phyloP scores from a whole-genome alignment of 2,888 invertebrate genomes.

The Cephalotes varians region DNA sequence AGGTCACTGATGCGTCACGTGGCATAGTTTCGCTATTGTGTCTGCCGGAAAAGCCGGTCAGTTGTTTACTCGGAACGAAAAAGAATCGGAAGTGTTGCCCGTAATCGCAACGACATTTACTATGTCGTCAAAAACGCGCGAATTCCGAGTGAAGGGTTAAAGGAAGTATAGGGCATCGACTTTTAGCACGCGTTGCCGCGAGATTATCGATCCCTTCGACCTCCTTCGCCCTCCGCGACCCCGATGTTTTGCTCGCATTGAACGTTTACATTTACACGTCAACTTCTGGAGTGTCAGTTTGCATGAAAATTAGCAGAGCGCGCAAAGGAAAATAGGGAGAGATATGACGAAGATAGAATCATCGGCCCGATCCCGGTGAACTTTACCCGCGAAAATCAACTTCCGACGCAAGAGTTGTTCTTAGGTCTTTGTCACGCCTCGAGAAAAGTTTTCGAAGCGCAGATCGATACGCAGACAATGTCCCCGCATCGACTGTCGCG shows the following conservation, averaged over 20 bases:
- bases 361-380: conserved; percentile 60
- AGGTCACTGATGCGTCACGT: conserved; percentile 1
- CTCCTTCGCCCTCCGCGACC: conserved; percentile 61
- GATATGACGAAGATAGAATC: conserved; percentile 39
- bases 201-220: conserved; percentile 76
- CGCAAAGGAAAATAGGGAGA: not conserved
- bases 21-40: conserved; percentile 24
- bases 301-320: conserved; percentile 53
- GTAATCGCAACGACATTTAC: not conserved
- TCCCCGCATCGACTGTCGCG: not conserved
- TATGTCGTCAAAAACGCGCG: conserved; percentile 9
- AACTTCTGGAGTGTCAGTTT: conserved; percentile 30
- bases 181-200: conserved; percentile 67
- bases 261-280: conserved; percentile 53
- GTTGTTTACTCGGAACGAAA: not conserved
- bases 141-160: conserved; percentile 70
- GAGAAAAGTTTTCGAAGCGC: conserved; percentile 59
- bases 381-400: conserved; percentile 66
- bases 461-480: conserved; percentile 55
- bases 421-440: conserved; percentile 58
- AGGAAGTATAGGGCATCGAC: conserved; percentile 67
- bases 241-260: conserved; percentile 33
- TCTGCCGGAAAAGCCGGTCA: not conserved
- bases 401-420: conserved; percentile 65
- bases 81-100: conserved; percentile 12